These are phyloP conservation scores for Cotesia chilonis DNA, from an alignment of 1,140 invertebrate genomes.

Conservation along the genomic window DNA sequence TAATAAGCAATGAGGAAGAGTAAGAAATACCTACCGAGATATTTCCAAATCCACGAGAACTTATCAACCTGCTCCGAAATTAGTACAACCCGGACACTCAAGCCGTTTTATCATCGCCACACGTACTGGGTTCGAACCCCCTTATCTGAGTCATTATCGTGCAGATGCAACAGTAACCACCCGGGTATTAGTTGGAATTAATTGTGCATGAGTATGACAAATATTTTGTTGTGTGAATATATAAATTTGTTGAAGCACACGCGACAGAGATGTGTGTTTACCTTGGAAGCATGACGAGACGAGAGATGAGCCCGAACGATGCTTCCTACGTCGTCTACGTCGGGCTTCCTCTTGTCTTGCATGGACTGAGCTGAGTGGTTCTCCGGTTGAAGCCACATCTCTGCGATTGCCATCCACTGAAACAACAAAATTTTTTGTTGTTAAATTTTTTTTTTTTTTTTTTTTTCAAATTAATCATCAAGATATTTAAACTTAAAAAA, in stretches of 20 bases:
- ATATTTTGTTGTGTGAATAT: no score
- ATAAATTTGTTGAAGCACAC: no score
- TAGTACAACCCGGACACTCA: no score
- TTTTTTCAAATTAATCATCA: neutral
- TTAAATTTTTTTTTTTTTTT: neutral
- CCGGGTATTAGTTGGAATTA: neutral
- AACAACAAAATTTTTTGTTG: slow-evolving; percentile 38
- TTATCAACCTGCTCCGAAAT: no score
- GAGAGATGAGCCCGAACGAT: slow-evolving; percentile 83
- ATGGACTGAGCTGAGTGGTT: slow-evolving; percentile 60
- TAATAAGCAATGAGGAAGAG: no score
- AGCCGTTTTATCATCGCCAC: no score
- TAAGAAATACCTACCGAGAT: no score
- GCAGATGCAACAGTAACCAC: neutral
- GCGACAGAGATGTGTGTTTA: slow-evolving; percentile 48
- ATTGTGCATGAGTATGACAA: neutral
- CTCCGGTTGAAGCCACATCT: slow-evolving; percentile 54
- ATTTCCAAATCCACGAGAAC: no score
- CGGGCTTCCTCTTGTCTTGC: slow-evolving; percentile 85
- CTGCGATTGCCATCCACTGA: slow-evolving; percentile 54
- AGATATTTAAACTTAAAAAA: no score
- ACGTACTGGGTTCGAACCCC: no score
- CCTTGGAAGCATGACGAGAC: slow-evolving; percentile 90
- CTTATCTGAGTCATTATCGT: slow-evolving; percentile 7
- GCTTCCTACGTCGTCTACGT: slow-evolving; percentile 86